A percentile compares a stretch with the other conserved stretches of the same genome.
Evolutionary conservation across 2,797 vertebrate species (phyloP).

Genomic region (Micromesistius poutassou): DNA sequence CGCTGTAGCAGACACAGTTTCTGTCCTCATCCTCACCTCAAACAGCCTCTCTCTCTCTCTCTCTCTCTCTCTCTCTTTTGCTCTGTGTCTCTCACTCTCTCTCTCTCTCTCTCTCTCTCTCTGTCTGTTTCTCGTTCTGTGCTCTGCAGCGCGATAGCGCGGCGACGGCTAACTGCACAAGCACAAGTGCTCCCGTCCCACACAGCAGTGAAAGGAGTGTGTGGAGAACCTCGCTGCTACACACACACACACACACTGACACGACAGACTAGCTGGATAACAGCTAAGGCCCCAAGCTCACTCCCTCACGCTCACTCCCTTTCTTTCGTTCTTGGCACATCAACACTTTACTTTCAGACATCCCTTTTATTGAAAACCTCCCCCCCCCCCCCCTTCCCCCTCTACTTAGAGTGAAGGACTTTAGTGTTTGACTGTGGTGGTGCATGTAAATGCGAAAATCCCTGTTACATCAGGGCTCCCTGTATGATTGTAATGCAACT

Average conservation of each 20-base stretch:
- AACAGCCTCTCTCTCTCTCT: constrained; percentile 40
- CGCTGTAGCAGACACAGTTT: constrained; percentile 70
- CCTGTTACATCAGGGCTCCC: background rate
- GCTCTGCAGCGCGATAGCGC: constrained; percentile 52
- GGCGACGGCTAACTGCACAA: constrained; percentile 61
- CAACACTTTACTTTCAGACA: background rate
- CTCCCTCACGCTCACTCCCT: constrained; percentile 16
- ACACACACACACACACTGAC: constrained; percentile 28
- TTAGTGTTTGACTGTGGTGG: background rate
- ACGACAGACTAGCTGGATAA: constrained; percentile 10
- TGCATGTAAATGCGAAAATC: background rate
- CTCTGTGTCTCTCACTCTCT: constrained; percentile 15
- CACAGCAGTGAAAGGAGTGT: constrained; percentile 65
- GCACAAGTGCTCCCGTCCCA: constrained; percentile 62
- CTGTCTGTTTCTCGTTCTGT: constrained; percentile 8
- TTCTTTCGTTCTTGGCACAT: background rate
- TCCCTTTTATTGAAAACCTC: background rate
- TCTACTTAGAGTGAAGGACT: background rate
- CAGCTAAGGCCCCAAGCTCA: constrained; percentile 32
- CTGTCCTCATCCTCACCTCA: constrained; percentile 74
- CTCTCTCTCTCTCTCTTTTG: constrained; percentile 25
- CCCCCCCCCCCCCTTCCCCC: background rate
- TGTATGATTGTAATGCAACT: background rate
- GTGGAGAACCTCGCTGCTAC: constrained; percentile 27
- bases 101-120: constrained; percentile 13